phyloP scores from a whole-genome alignment of 2,113 vertebrate genomes.

The Columbina picui region DNA sequence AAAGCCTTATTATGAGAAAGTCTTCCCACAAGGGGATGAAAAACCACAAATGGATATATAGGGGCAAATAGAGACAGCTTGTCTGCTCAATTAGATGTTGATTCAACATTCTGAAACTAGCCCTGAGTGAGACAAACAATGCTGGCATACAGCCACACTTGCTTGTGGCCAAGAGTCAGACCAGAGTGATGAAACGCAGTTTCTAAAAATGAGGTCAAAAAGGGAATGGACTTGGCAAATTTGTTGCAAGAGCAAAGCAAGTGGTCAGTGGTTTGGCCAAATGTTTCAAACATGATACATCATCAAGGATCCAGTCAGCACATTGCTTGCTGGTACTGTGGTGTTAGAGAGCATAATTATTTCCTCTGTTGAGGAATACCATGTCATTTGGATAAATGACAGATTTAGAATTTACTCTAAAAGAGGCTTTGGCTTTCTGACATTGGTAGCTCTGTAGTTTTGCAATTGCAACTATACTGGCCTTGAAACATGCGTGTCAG shows the following conservation, averaged over 20 bases:
- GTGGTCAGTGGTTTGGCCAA: neutral
- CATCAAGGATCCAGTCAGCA: neutral
- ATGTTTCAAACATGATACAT: neutral
- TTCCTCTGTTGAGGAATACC: neutral
- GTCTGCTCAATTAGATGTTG: slow-evolving; percentile 65
- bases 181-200: neutral
- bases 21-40: neutral
- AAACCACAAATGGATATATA: slow-evolving; percentile 54
- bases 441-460: neutral
- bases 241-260: neutral
- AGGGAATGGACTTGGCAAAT: neutral
- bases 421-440: neutral
- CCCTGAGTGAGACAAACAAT: slow-evolving; percentile 15
- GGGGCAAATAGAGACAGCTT: slow-evolving; percentile 58
- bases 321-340: neutral
- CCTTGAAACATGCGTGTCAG: neutral
- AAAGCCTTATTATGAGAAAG: slow-evolving; percentile 36
- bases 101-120: slow-evolving; percentile 21
- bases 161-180: neutral
- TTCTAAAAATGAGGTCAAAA: slow-evolving; percentile 26
- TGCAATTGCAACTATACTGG: neutral
- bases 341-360: neutral
- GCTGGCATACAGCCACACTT: neutral
- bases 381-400: neutral
- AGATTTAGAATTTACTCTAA: neutral